phyloP scores from a whole-genome alignment of 2,797 vertebrate genomes.

The Acanthopagrus latus region DNA sequence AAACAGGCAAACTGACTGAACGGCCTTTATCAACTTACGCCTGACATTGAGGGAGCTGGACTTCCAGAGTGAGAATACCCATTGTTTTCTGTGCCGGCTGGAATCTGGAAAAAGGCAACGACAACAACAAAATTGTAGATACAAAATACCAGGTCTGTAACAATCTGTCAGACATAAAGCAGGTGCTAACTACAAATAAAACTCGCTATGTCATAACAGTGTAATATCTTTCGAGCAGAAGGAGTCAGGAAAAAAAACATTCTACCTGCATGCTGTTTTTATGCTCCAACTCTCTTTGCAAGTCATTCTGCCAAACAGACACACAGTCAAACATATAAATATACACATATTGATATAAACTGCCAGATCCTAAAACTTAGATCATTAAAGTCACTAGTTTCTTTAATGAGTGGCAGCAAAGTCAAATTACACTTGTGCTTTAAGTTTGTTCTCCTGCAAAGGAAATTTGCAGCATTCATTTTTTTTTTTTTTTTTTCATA shows the following conservation, averaged over 20 bases:
- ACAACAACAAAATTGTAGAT: background rate
- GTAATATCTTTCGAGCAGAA: background rate
- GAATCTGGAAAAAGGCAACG: conserved; percentile 58
- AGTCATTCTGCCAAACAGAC: conserved; percentile 83
- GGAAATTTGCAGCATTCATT: background rate
- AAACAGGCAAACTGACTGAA: background rate
- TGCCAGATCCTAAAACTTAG: background rate
- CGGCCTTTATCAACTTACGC: conserved; percentile 79
- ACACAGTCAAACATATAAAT: background rate
- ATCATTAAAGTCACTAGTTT: background rate
- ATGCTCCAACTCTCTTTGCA: conserved; percentile 91
- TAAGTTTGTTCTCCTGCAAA: background rate
- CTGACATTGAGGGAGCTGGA: conserved; percentile 83
- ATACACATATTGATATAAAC: background rate
- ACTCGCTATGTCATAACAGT: too few relatives aligned
- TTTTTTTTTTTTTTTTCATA: too few relatives aligned
- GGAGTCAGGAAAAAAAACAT: conserved; percentile 1
- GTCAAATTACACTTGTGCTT: background rate
- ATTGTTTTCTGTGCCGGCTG: conserved; percentile 86
- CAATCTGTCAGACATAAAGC: too few relatives aligned
- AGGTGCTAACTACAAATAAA: too few relatives aligned
- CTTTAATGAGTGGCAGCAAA: background rate
- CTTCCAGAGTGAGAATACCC: conserved; percentile 87
- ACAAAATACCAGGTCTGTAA: too few relatives aligned
- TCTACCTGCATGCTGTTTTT: conserved; percentile 89